These are phyloP conservation scores for Chaetodon auriga DNA, from an alignment of 2,113 vertebrate genomes.

Conservation along the genomic window DNA sequence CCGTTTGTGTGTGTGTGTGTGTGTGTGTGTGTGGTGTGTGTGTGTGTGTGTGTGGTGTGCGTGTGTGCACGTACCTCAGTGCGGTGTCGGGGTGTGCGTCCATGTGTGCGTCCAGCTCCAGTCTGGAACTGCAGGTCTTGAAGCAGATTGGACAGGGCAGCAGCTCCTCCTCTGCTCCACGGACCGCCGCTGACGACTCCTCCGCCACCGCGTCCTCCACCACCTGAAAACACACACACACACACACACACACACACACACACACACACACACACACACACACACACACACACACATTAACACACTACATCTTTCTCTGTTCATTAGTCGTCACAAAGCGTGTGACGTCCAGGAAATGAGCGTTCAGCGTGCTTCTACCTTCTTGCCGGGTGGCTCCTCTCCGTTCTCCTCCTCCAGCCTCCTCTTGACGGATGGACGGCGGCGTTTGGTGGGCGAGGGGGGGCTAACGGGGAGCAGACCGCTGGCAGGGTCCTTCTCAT, in stretches of 20 bases:
- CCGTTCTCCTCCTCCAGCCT: slow-evolving; percentile 89
- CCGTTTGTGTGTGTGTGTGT: slow-evolving; percentile 88
- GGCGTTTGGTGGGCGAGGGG: slow-evolving; percentile 90
- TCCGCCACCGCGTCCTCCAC: slow-evolving; percentile 83
- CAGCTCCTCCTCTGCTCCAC: slow-evolving; percentile 86
- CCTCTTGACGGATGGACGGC: slow-evolving; percentile 90
- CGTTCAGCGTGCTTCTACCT: slow-evolving; percentile 79
- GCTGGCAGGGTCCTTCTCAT: slow-evolving; percentile 92
- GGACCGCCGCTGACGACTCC: slow-evolving; percentile 70
- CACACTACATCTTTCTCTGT: not conserved
- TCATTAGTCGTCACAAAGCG: not conserved
- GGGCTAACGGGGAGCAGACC: slow-evolving; percentile 85
- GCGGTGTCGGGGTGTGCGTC: slow-evolving; percentile 94
- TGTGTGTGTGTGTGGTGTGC: slow-evolving; percentile 80
- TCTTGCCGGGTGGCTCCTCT: slow-evolving; percentile 90
- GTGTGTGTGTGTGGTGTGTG: slow-evolving; percentile 84
- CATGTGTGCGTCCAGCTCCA: slow-evolving; percentile 94
- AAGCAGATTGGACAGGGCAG: slow-evolving; percentile 94
- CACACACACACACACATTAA: slow-evolving; percentile 39
- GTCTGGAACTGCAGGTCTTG: slow-evolving; percentile 92
- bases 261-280: slow-evolving; percentile 35
- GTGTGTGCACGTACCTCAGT: slow-evolving; percentile 72
- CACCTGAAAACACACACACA: slow-evolving; percentile 76
- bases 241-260: slow-evolving; percentile 45
- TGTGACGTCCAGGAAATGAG: not conserved